Percentiles rank a stretch among this genome's conserved stretches.
phyloP scores from a whole-genome alignment of 2,797 vertebrate species.

The Gobio occitaniae region DNA sequence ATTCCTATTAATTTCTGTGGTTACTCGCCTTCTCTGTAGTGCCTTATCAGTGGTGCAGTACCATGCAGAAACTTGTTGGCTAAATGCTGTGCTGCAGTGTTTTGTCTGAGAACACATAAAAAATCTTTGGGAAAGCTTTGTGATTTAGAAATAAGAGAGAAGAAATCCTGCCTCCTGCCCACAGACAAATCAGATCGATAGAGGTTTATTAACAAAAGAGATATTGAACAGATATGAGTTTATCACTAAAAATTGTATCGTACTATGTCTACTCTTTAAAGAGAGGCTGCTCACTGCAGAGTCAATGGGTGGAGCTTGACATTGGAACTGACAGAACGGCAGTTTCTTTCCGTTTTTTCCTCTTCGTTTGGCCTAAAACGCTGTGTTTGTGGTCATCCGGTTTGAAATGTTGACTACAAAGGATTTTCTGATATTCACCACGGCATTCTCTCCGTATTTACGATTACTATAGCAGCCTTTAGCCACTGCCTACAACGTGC shows the following conservation, averaged over 20 bases:
- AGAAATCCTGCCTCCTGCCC: too few species aligned
- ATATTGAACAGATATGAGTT: too few species aligned
- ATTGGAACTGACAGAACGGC: not conserved
- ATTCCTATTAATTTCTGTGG: constrained; percentile 33
- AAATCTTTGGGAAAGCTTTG: not conserved
- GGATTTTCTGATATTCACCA: not conserved
- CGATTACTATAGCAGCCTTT: not conserved
- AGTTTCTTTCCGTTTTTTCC: not conserved
- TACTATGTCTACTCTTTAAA: too few species aligned
- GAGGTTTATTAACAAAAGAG: too few species aligned
- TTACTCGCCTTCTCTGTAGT: not conserved
- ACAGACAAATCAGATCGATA: too few species aligned
- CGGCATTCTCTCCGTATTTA: not conserved
- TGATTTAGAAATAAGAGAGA: not conserved
- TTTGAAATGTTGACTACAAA: too few species aligned
- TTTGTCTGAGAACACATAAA: not conserved
- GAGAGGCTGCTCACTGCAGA: too few species aligned
- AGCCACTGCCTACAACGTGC: too few species aligned
- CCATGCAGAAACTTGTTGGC: not conserved
- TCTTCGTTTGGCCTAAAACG: too few species aligned
- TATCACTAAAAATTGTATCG: too few species aligned
- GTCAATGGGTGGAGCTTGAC: too few species aligned
- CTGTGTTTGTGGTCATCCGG: too few species aligned
- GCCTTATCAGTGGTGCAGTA: not conserved
- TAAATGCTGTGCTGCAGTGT: not conserved